phyloP scores from a whole-genome alignment of 2,888 invertebrate species.

The Podabrus alpinus region DNA sequence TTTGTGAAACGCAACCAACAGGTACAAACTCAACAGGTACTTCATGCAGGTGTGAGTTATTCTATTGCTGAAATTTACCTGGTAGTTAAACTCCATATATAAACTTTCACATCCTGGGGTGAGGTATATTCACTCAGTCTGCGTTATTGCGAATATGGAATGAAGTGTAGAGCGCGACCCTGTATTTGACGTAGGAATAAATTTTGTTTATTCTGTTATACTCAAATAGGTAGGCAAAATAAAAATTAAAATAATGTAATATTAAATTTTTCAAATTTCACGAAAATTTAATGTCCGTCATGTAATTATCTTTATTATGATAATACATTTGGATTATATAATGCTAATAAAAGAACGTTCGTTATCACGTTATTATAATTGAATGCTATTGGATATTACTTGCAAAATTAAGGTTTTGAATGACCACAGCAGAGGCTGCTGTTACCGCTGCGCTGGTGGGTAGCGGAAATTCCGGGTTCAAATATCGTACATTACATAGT shows the following conservation, averaged over 20 bases:
- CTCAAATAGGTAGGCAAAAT: neutral
- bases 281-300: neutral
- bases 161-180: conserved; percentile 1
- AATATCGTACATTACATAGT: neutral
- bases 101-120: conserved; percentile 3
- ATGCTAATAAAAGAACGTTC: neutral
- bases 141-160: conserved; percentile 14
- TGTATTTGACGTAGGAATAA: conserved; percentile 1
- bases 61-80: conserved; percentile 16
- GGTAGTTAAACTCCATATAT: conserved; percentile 5
- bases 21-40: conserved; percentile 21
- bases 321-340: too few relatives aligned
- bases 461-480: neutral
- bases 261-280: neutral
- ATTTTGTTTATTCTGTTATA: neutral
- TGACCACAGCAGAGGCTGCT: neutral
- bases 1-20: conserved; percentile 4
- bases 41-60: conserved; percentile 2
- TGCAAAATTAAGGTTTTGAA: neutral
- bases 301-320: too few relatives aligned
- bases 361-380: neutral
- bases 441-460: neutral
- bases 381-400: neutral
- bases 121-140: conserved; percentile 1
- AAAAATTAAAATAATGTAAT: neutral